These are phyloP conservation scores for Epirrhoe tristata DNA, from an alignment of 2,888 invertebrate genomes.

Conservation along the genomic window DNA sequence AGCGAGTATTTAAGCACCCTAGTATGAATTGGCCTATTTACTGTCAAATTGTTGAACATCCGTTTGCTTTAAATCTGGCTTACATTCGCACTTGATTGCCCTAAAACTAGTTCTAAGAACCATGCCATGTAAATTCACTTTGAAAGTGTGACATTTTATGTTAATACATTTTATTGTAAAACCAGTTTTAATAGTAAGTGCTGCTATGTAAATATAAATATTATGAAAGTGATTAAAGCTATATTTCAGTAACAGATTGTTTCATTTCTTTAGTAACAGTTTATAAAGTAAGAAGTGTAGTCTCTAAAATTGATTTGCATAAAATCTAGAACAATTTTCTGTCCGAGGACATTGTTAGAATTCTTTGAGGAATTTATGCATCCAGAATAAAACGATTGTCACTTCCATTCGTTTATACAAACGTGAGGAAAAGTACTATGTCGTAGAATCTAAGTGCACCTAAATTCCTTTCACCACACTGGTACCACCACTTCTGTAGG, in stretches of 20 bases:
- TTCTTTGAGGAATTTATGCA: too few species aligned
- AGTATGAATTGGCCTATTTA: neutral
- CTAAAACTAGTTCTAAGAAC: conserved; percentile 10
- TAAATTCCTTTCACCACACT: too few species aligned
- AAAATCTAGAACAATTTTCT: too few species aligned
- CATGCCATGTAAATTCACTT: conserved; percentile 44
- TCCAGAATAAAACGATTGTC: too few species aligned
- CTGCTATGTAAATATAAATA: conserved; percentile 79
- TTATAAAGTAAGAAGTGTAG: too few species aligned
- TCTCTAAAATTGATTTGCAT: too few species aligned
- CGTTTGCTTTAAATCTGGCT: neutral
- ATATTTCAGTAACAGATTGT: conserved; percentile 71
- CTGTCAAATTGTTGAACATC: neutral
- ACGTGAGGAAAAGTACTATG: too few species aligned
- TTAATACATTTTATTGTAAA: conserved; percentile 79
- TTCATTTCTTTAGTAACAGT: conserved; percentile 21
- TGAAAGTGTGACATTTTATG: conserved; percentile 66
- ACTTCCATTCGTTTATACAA: too few species aligned
- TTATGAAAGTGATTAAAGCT: conserved; percentile 81
- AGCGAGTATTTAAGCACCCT: neutral
- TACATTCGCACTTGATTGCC: neutral
- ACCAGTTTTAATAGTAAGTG: conserved; percentile 77
- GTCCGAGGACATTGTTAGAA: too few species aligned
- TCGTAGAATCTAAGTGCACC: too few species aligned
- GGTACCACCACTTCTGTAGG: too few species aligned